A percentile compares a stretch with the other conserved stretches of the same genome.
These are phyloP conservation scores for Aphyosemion australe DNA, from an alignment of 2,113 vertebrate genomes.

Conservation along the genomic window DNA sequence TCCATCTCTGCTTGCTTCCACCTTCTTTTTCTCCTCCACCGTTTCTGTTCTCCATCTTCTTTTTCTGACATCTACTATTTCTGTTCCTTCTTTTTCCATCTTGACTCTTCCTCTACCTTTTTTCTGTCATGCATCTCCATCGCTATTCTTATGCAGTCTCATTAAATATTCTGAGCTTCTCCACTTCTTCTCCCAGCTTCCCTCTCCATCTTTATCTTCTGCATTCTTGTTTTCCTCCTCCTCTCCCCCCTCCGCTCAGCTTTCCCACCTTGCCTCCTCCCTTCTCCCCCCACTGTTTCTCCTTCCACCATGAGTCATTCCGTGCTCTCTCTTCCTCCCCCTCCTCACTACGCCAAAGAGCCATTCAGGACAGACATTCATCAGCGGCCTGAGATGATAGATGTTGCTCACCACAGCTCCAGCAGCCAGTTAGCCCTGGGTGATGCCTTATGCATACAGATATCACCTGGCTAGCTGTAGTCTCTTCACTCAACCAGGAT, in stretches of 20 bases:
- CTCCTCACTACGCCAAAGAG: constrained; percentile 57
- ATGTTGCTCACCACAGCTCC: constrained; percentile 70
- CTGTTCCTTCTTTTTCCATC: constrained; percentile 12
- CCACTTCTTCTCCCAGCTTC: constrained; percentile 1
- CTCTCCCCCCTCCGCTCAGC: constrained; percentile 20
- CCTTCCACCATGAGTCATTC: constrained; percentile 62
- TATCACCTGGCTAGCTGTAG: constrained; percentile 64
- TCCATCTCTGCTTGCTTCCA: constrained; percentile 16
- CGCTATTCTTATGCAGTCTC: constrained; percentile 16
- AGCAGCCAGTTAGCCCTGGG: constrained; percentile 69
- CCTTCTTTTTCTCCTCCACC: constrained; percentile 15
- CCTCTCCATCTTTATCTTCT: constrained; percentile 18
- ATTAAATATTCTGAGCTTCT: constrained; percentile 9
- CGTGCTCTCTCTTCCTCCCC: constrained; percentile 34
- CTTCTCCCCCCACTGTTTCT: constrained; percentile 23
- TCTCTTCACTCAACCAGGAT: constrained; percentile 24
- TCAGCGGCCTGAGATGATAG: constrained; percentile 72
- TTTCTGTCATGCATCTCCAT: constrained; percentile 6
- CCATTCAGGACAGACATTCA: constrained; percentile 75
- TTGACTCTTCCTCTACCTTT: constrained; percentile 4
- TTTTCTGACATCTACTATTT: constrained; percentile 9
- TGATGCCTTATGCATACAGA: constrained; percentile 73
- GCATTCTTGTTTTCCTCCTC: constrained; percentile 8
- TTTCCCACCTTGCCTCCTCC: constrained; percentile 24
- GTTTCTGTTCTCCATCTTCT: constrained; percentile 19